Evolutionary conservation across 2,888 invertebrate genomes (phyloP).

Genomic region (Parnassius glacialis): DNA sequence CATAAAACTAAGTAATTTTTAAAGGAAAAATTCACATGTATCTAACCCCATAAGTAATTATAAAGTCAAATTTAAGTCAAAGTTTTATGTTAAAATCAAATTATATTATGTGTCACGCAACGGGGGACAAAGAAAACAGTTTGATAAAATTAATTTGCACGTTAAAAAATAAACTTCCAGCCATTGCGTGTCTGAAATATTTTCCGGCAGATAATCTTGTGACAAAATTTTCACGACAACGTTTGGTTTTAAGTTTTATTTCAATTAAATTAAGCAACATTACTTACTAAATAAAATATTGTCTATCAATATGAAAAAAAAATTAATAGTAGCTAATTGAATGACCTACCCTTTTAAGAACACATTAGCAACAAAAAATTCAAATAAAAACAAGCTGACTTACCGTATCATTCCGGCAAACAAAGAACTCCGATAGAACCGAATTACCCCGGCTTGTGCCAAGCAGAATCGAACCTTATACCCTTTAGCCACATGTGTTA

Average conservation of each 20-base stretch:
- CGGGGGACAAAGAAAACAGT: slow-evolving; percentile 8
- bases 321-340: too few relatives aligned
- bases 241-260: too few relatives aligned
- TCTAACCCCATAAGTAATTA: background rate
- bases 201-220: slow-evolving; percentile 15
- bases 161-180: slow-evolving; percentile 2
- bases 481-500: slow-evolving; percentile 75
- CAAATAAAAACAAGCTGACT: slow-evolving; percentile 42
- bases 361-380: slow-evolving; percentile 1
- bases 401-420: slow-evolving; percentile 72
- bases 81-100: background rate
- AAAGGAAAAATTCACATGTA: too few relatives aligned
- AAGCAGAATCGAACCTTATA: slow-evolving; percentile 72
- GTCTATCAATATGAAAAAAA: too few relatives aligned
- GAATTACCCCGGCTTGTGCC: slow-evolving; percentile 76
- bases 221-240: too few relatives aligned
- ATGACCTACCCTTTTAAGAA: too few relatives aligned
- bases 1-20: too few relatives aligned
- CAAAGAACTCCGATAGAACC: slow-evolving; percentile 50
- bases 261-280: too few relatives aligned
- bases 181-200: slow-evolving; percentile 14
- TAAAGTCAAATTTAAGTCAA: background rate
- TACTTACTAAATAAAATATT: too few relatives aligned
- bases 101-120: slow-evolving; percentile 19
- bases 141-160: slow-evolving; percentile 13